Conservation (phyloP, 2,888 invertebrate species). For the Cartodere bifasciata region DNA sequence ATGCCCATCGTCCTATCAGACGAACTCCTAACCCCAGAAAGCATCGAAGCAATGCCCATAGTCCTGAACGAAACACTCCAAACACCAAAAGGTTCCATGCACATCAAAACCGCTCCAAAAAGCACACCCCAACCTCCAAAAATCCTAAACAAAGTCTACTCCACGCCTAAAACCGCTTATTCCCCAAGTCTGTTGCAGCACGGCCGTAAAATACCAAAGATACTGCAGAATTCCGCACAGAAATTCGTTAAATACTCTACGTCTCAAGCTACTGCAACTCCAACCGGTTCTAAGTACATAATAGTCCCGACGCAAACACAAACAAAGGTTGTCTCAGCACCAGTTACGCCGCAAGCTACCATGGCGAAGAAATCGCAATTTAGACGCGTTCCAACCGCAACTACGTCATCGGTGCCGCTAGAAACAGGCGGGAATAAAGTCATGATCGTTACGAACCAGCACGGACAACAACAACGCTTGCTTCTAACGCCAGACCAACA, state of each 20-base stretch:
- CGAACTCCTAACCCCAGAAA: slow-evolving; percentile 54
- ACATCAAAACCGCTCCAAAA: slow-evolving; percentile 5
- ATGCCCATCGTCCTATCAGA: slow-evolving; percentile 66
- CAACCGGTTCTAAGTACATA: slow-evolving; percentile 16
- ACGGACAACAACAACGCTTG: slow-evolving; percentile 47
- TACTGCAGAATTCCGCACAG: slow-evolving; percentile 17
- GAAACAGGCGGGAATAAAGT: slow-evolving; percentile 40
- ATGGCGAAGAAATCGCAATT: slow-evolving; percentile 7
- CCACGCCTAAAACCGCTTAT: slow-evolving; percentile 8
- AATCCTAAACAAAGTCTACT: slow-evolving; percentile 18
- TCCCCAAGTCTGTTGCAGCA: too few relatives aligned
- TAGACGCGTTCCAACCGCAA: slow-evolving; percentile 1
- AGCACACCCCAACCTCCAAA: slow-evolving; percentile 9
- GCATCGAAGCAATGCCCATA: slow-evolving; percentile 55
- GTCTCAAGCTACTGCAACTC: neutral
- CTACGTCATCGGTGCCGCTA: slow-evolving; percentile 20
- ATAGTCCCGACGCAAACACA: slow-evolving; percentile 12
- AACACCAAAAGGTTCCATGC: slow-evolving; percentile 9
- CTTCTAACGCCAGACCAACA: slow-evolving; percentile 48
- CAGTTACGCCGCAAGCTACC: slow-evolving; percentile 1
- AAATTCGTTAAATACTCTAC: slow-evolving; percentile 11
- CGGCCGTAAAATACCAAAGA: slow-evolving; percentile 19
- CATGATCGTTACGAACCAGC: slow-evolving; percentile 51
- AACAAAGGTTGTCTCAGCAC: neutral
- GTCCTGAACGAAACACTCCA: slow-evolving; percentile 33